Conservation (phyloP, 2,797 vertebrate species). For the Chrysocyon brachyurus region DNA sequence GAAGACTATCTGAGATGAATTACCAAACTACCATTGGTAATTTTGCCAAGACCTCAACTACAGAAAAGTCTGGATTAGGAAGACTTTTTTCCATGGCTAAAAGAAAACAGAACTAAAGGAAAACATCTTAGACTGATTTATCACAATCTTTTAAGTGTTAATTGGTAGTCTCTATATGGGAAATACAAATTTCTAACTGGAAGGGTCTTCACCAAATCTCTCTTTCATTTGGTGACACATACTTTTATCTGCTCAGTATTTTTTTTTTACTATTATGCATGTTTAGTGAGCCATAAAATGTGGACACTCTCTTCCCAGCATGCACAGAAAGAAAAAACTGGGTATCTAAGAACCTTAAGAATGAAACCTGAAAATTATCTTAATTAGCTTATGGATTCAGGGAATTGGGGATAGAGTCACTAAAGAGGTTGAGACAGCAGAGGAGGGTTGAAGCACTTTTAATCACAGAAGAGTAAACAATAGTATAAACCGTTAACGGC, state of each 20-base stretch:
- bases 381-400: slow-evolving; percentile 29
- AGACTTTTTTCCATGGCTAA: slow-evolving; percentile 47
- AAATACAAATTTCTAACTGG: background rate
- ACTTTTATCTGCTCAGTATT: slow-evolving; percentile 39
- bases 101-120: background rate
- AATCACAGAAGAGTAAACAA: slow-evolving; percentile 91
- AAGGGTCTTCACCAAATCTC: slow-evolving; percentile 3
- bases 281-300: slow-evolving; percentile 20
- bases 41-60: slow-evolving; percentile 55
- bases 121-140: slow-evolving; percentile 24
- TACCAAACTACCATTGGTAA: background rate
- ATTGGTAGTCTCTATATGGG: background rate
- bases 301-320: background rate
- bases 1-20: slow-evolving; percentile 51
- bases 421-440: slow-evolving; percentile 44
- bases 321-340: slow-evolving; percentile 40
- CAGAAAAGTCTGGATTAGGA: slow-evolving; percentile 52
- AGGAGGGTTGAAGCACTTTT: slow-evolving; percentile 86
- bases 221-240: background rate
- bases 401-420: background rate
- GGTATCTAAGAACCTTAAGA: slow-evolving; percentile 16
- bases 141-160: background rate
- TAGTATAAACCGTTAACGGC: slow-evolving; percentile 88
- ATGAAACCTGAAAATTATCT: slow-evolving; percentile 39
- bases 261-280: background rate